Base-by-base conservation (phyloP, 1,140 invertebrate species). In the Stenopsyche tienmushanensis region DNA sequence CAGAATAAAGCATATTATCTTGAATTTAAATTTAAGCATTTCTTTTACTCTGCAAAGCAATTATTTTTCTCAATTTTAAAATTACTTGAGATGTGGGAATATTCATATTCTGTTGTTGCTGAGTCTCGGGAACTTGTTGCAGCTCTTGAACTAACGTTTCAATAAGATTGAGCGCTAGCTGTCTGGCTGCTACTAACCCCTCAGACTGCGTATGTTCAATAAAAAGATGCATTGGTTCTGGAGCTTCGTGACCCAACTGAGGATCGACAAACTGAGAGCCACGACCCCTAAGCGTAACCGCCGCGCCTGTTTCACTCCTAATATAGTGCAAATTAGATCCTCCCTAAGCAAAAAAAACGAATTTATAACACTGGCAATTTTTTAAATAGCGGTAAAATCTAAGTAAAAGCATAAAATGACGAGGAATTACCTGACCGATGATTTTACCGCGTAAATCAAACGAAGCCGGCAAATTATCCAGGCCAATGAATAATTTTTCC, bases 101-200 rank as follows among this genome's bases (percentile, higher is more conserved):
- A 34, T 34, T 34, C 5, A 34, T 13, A 34, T 34, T 34, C n/a
- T 59, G 58, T 45, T 60, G 58, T 41, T 60, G 42, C 21, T 18
- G 26, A 47, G 24, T 39, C 20, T 26, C 26, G n/a, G 24, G 24
- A 1, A 47, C 42, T 74, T 86, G 84, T 62, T 86, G 84, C 72
- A 89, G 83, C 73, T 90, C 89, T 57, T 88, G 86, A 71, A 90
- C 86, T 79, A 92, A 87, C 26, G 90, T 92, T 79, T 91, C 88
- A 62, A 92, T 89, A 26, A 92, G 80, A 78, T 91, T 91, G 68
- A 87, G 84, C 13, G 88, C 87, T 62, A 92, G 74, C 57, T 88
- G 85, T 76, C 89, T 86, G 20, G 89, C 90, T 69, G 86, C 86
- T 67, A 89, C 84, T 18, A 91, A 76, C n/a, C 86, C 85, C 65